Conservation (phyloP, 2,888 invertebrate genomes). For the Acanthosepion pharaonis region DNA sequence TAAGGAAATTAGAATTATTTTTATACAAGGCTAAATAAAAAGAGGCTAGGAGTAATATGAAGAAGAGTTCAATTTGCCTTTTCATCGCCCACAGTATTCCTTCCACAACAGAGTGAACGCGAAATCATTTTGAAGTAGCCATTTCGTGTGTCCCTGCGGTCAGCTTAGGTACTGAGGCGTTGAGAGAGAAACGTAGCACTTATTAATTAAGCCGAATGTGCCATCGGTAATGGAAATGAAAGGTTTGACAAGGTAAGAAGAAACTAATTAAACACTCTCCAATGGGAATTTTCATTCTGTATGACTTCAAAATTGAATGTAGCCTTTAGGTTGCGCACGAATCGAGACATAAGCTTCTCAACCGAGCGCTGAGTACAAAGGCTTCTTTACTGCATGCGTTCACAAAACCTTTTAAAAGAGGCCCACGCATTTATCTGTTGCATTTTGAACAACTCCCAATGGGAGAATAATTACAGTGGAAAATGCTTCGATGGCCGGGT, state of each 20-base stretch:
- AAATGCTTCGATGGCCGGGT: too few species aligned
- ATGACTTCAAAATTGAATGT: not conserved
- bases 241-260: not conserved
- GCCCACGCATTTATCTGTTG: not conserved
- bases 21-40: too few species aligned
- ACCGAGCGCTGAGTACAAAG: not conserved
- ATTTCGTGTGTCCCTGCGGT: too few species aligned
- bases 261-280: slow-evolving; percentile 33
- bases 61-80: not conserved
- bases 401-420: not conserved
- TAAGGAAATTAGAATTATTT: too few species aligned
- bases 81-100: not conserved
- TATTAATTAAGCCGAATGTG: not conserved
- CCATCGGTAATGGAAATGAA: not conserved
- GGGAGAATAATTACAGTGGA: too few species aligned
- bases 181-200: not conserved
- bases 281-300: not conserved
- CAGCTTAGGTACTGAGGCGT: not conserved
- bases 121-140: not conserved
- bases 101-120: too few species aligned
- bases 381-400: not conserved
- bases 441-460: too few species aligned
- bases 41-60: too few species aligned
- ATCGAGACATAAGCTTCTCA: not conserved
- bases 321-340: not conserved